Evolutionary conservation across 2,888 invertebrate genomes (phyloP).

Genomic region (Yponomeuta plumbellus): DNA sequence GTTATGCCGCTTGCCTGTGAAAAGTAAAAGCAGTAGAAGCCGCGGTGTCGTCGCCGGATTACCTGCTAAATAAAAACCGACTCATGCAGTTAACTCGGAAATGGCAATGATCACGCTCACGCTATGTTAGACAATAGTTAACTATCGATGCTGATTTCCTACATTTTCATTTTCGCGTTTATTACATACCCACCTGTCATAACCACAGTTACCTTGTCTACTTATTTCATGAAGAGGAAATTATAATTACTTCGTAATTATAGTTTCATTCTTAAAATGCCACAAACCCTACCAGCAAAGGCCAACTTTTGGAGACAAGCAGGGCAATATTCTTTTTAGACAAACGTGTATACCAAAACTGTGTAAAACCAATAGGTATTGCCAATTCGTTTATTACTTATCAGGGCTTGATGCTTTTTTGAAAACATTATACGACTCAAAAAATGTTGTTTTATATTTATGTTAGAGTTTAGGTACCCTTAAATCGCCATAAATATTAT

Average conservation of each 20-base stretch:
- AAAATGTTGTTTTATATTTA: no score
- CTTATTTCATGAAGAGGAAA: not conserved
- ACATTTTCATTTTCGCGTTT: not conserved
- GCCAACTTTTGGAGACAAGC: no score
- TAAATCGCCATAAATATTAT: no score
- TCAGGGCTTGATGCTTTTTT: no score
- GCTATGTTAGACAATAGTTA: slow-evolving; percentile 8
- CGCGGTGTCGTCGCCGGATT: slow-evolving; percentile 34
- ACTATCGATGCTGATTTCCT: slow-evolving; percentile 7
- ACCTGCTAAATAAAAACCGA: slow-evolving; percentile 14
- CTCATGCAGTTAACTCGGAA: slow-evolving; percentile 15
- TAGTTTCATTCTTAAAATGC: no score
- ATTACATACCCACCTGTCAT: not conserved
- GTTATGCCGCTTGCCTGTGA: slow-evolving; percentile 33
- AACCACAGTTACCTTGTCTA: not conserved
- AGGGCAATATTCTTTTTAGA: no score
- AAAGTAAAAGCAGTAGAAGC: slow-evolving; percentile 60
- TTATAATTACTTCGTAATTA: not conserved
- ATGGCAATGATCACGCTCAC: slow-evolving; percentile 15
- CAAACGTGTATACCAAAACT: no score
- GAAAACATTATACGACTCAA: no score
- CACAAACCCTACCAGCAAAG: no score
- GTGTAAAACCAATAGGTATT: no score
- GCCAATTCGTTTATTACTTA: no score
- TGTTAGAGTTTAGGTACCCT: no score